These are phyloP conservation scores for Brienomyrus brachyistius DNA, from an alignment of 2,113 vertebrate genomes.

Conservation along the genomic window DNA sequence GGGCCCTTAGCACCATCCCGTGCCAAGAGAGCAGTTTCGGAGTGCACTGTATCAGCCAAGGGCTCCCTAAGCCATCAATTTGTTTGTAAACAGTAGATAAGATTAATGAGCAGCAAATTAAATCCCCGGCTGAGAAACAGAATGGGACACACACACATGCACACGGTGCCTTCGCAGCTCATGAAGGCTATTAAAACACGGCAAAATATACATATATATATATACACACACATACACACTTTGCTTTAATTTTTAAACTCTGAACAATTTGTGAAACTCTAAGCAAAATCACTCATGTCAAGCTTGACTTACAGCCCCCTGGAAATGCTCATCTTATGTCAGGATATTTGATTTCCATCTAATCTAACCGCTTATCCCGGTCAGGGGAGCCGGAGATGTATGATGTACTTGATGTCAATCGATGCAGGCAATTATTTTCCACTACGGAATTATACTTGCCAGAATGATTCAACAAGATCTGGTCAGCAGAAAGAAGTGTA, in stretches of 20 bases:
- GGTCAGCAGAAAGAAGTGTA: background rate
- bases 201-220: background rate
- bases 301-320: background rate
- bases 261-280: background rate
- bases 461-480: background rate
- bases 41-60: slow-evolving; percentile 50
- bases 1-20: slow-evolving; percentile 43
- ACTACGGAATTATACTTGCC: background rate
- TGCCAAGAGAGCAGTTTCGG: slow-evolving; percentile 45
- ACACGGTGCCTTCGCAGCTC: background rate
- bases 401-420: background rate
- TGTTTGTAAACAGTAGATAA: slow-evolving; percentile 66
- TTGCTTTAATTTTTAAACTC: background rate
- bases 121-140: slow-evolving; percentile 41
- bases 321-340: background rate
- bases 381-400: background rate
- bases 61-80: slow-evolving; percentile 61
- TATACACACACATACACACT: background rate
- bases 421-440: background rate
- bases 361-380: background rate
- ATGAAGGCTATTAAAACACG: background rate
- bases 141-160: slow-evolving; percentile 30
- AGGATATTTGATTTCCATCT: background rate
- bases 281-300: background rate
- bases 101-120: slow-evolving; percentile 57